phyloP scores from a whole-genome alignment of 1,140 invertebrate species.

The Ditylenchus dipsaci region DNA sequence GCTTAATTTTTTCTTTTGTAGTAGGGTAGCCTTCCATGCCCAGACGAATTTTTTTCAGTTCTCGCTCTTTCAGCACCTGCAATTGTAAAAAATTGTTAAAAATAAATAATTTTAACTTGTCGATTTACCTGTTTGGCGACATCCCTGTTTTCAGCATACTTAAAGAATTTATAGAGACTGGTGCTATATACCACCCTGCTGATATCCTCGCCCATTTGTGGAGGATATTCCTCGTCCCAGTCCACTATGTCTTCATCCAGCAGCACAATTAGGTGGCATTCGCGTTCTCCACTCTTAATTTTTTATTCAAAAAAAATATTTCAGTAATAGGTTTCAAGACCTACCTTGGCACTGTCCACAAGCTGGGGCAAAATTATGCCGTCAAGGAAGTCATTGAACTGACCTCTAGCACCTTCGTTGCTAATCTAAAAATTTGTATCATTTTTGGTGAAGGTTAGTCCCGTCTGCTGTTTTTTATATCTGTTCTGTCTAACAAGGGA shows the following conservation, averaged over 20 bases:
- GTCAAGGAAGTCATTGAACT: conserved; percentile 93
- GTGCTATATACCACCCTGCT: conserved; percentile 71
- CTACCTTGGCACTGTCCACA: conserved; percentile 83
- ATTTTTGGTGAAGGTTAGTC: too few species aligned
- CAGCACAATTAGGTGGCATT: conserved; percentile 80
- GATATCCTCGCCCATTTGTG: conserved; percentile 97
- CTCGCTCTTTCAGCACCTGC: conserved; percentile 84
- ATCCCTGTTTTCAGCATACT: conserved; percentile 98
- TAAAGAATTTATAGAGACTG: conserved; percentile 73
- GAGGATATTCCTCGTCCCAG: conserved; percentile 97
- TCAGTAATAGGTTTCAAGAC: not conserved
- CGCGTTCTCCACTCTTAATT: conserved; percentile 63
- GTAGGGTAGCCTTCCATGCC: conserved; percentile 96
- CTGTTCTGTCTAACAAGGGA: too few species aligned
- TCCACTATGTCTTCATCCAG: conserved; percentile 92
- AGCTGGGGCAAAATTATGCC: conserved; percentile 89
- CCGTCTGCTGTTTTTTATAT: too few species aligned
- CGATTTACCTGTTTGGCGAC: conserved; percentile 82
- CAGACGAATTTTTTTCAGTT: conserved; percentile 95
- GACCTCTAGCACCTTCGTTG: conserved; percentile 91
- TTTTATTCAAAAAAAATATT: conserved; percentile 9
- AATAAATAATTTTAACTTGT: conserved; percentile 4
- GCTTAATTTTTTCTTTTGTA: conserved; percentile 88
- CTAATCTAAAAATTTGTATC: conserved; percentile 66
- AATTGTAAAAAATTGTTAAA: conserved; percentile 46